A percentile compares a stretch with the other conserved stretches of the same genome.
Conservation (phyloP, 2,113 vertebrate genomes). For the Theristicus caerulescens region DNA sequence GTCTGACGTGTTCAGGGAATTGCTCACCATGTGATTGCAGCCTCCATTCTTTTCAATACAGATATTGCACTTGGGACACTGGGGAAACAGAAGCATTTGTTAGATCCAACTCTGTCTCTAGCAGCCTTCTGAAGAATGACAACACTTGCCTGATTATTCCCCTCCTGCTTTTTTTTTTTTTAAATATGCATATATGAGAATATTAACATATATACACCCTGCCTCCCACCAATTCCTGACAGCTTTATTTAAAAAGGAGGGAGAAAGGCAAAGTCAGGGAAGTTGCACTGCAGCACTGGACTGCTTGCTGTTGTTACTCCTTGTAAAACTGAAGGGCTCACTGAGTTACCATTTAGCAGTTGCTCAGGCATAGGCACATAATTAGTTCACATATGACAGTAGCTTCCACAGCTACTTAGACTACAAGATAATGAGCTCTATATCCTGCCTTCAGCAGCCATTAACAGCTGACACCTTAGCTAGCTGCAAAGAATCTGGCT, state of each 20-base stretch:
- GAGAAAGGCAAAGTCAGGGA: neutral
- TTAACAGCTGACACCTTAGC: neutral
- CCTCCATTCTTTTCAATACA: slow-evolving; percentile 99
- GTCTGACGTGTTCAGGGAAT: neutral
- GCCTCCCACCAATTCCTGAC: neutral
- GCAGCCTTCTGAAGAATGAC: neutral
- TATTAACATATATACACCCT: neutral
- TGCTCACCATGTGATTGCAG: slow-evolving; percentile 99
- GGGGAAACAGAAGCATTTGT: slow-evolving; percentile 59
- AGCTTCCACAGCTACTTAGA: neutral
- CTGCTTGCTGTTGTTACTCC: neutral
- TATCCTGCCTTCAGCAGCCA: neutral
- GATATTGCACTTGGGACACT: slow-evolving; percentile 99
- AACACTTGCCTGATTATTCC: neutral
- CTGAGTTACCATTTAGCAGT: neutral
- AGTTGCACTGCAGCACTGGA: neutral
- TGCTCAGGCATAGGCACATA: neutral
- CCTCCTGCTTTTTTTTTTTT: neutral
- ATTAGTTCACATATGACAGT: neutral
- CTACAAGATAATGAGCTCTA: neutral
- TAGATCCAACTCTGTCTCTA: neutral
- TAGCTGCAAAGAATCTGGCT: neutral
- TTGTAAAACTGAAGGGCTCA: neutral
- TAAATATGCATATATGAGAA: fast-evolving
- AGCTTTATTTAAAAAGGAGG: slow-evolving; percentile 21